Base-by-base conservation (phyloP, 2,797 vertebrate species). In the Luscinia megarhynchos region DNA sequence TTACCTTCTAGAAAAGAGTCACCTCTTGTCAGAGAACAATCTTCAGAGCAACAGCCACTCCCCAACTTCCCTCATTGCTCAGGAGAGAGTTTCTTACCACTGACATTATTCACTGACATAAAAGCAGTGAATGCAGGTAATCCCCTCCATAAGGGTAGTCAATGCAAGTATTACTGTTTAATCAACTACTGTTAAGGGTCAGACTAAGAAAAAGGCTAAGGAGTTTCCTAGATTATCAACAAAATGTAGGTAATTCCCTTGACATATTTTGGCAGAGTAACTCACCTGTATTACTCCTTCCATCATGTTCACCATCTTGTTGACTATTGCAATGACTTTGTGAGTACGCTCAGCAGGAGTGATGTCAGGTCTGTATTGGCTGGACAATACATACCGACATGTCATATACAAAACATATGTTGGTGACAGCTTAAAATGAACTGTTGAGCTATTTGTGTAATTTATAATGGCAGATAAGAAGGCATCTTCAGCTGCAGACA, bases 231-330 rank as follows among this genome's bases (percentile, higher is more conserved):
- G 6, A 43, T 41, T 68, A 68, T 19, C 54, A 78, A 30, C 38
- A 61, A 26, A 5, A 30, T 1, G 3, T 9, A 46, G 13, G n/a
- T 41, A 38, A 85, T 50, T 77, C 30, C 26, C n/a, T 43, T 74
- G 32, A 58, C 26, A 2, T 12, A 20, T 59, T 76, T 48, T n/a
- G 62, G 70, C 48, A 58, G 51, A 45, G 27, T 57, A 61, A 94
- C 99, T 98, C 95, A 99, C 99, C 99, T 99, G 99, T 97, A 99
- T 99, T 93, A 99, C 99, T 69, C 99, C 98, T 97, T 99, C 99
- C 99, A 99, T 99, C 99, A 99, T 99, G 99, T 98, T 99, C 98
- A 99, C 99, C 99, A 99, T 99, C 99, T 99, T 99, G 98, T 99
- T 99, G 93, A 99, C 98, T 69, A 99, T 98, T 91, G 99, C 99